Conservation (phyloP, 92 coral and sea anemone genomes). For the Porites divaricata region DNA sequence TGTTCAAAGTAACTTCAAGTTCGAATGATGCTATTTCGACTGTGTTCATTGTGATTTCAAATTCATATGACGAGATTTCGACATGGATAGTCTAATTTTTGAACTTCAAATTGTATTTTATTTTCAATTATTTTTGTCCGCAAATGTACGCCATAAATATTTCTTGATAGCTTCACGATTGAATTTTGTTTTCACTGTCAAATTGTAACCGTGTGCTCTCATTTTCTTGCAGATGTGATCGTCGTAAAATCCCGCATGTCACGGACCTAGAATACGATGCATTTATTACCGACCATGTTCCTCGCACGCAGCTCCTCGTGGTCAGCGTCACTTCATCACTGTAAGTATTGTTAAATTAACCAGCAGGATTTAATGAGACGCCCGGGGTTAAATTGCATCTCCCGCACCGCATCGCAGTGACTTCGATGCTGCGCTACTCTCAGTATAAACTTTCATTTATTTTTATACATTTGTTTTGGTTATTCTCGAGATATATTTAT, state of each 20-base stretch:
- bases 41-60: no score
- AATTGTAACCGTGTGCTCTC: background rate
- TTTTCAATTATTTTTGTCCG: no score
- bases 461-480: background rate
- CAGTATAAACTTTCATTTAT: background rate
- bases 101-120: no score
- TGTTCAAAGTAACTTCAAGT: no score
- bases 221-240: slow-evolving; percentile 74
- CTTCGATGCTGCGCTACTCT: no score
- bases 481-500: background rate
- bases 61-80: no score
- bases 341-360: slow-evolving; percentile 66
- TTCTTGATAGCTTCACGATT: background rate
- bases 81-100: no score
- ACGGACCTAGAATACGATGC: slow-evolving; percentile 92
- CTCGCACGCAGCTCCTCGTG: slow-evolving; percentile 89
- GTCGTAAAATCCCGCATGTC: slow-evolving; percentile 88
- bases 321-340: slow-evolving; percentile 92
- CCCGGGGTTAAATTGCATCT: no score
- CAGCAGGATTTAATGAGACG: no score
- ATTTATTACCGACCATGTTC: slow-evolving; percentile 86
- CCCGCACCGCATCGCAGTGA: no score
- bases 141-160: no score
- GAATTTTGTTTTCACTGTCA: background rate
- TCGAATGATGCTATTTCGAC: no score